Evolutionary conservation across 2,888 invertebrate species (phyloP).

Genomic region (Tinea pellionella): DNA sequence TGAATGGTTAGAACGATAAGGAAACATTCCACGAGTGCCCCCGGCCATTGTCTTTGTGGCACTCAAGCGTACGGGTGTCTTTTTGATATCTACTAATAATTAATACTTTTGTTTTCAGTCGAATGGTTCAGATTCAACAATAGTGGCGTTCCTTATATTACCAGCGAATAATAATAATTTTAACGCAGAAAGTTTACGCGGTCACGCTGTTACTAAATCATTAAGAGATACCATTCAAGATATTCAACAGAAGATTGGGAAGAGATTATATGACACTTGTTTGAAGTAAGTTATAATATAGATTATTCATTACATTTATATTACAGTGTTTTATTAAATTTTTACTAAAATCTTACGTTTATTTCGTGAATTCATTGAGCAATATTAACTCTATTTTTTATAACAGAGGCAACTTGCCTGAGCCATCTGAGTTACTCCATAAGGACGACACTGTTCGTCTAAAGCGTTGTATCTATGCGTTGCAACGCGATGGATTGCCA

Average conservation of each 20-base stretch:
- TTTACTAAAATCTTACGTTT: background rate
- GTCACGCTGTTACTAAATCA: slow-evolving; percentile 98
- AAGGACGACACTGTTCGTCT: slow-evolving; percentile 95
- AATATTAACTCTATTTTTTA: too few species aligned
- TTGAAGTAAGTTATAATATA: slow-evolving; percentile 69
- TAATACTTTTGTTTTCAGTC: slow-evolving; percentile 47
- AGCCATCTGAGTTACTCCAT: slow-evolving; percentile 81
- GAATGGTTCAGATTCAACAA: slow-evolving; percentile 87
- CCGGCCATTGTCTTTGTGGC: too few species aligned
- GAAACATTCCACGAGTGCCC: background rate
- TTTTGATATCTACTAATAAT: background rate
- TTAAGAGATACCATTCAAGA: slow-evolving; percentile 91
- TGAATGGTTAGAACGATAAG: too few species aligned
- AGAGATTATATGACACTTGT: slow-evolving; percentile 93
- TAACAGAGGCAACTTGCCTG: slow-evolving; percentile 87
- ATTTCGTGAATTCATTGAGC: too few species aligned
- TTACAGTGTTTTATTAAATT: background rate
- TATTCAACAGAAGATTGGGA: slow-evolving; percentile 94
- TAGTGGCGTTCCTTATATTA: slow-evolving; percentile 98
- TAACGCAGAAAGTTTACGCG: slow-evolving; percentile 92
- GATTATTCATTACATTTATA: background rate
- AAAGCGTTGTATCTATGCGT: slow-evolving; percentile 94
- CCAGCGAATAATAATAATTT: slow-evolving; percentile 99
- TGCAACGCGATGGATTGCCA: slow-evolving; percentile 89
- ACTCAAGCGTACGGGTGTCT: background rate